These are phyloP conservation scores for Bombus picipes DNA, from an alignment of 1,140 invertebrate genomes.

Conservation along the genomic window DNA sequence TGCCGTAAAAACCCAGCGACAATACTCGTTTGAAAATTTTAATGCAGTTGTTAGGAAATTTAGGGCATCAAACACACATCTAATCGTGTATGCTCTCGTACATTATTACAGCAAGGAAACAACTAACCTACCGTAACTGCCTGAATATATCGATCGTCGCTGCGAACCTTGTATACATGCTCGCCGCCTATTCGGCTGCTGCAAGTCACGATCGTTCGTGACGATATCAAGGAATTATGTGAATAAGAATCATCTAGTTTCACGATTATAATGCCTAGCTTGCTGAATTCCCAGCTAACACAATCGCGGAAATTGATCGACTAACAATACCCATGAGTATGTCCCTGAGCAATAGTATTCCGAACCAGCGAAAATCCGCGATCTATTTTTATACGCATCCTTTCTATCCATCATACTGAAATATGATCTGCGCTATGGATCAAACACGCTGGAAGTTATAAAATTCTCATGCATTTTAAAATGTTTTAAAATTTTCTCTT, in stretches of 20 bases:
- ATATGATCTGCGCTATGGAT: not conserved
- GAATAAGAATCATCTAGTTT: not conserved
- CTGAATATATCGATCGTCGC: constrained; percentile 34
- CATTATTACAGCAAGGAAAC: constrained; percentile 41
- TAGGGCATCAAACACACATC: constrained; percentile 16
- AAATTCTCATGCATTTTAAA: constrained; percentile 1
- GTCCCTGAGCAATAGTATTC: not conserved
- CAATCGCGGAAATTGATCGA: not conserved
- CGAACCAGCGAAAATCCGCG: not conserved
- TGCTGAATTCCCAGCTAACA: no score
- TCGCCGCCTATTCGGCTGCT: not conserved
- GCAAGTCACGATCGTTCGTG: constrained; percentile 11
- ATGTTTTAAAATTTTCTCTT: not conserved
- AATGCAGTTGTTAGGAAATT: constrained; percentile 13
- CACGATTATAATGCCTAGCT: not conserved
- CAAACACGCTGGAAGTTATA: not conserved
- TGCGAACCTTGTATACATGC: constrained; percentile 1
- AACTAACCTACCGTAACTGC: constrained; percentile 39
- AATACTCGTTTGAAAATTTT: not conserved
- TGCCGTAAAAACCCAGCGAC: not conserved
- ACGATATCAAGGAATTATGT: not conserved
- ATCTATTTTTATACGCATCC: not conserved
- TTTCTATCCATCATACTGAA: constrained; percentile 2
- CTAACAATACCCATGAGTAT: not conserved
- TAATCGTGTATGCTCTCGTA: constrained; percentile 5